Conservation (phyloP, 2,113 vertebrate genomes). For the Pelvicachromis taeniatus region DNA sequence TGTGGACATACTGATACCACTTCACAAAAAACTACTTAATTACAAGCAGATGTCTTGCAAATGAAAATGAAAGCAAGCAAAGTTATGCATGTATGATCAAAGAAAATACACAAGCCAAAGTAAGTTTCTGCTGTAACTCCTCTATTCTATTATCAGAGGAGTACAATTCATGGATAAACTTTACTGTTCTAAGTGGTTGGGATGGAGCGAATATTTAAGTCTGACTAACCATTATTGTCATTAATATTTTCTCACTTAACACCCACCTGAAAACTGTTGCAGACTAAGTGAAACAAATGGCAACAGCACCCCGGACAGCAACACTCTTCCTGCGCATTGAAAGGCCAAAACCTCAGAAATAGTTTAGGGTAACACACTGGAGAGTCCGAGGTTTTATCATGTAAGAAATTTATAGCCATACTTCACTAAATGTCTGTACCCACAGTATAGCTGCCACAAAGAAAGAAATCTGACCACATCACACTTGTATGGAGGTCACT, state of each 20-base stretch:
- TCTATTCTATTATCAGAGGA: not conserved
- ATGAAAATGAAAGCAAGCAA: not conserved
- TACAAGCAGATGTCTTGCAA: not conserved
- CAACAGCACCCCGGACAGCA: not conserved
- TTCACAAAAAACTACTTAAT: not conserved
- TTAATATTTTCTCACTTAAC: not conserved
- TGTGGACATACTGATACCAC: not conserved
- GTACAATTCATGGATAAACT: not conserved
- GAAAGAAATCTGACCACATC: not conserved
- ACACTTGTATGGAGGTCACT: not conserved
- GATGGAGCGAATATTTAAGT: not conserved
- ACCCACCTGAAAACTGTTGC: not conserved
- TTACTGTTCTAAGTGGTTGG: not conserved
- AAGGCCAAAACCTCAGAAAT: not conserved
- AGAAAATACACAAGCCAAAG: not conserved
- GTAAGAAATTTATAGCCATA: not conserved
- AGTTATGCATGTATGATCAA: not conserved
- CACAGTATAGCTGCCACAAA: not conserved
- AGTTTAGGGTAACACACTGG: not conserved
- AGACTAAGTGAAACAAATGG: not conserved
- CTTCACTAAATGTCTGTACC: not conserved
- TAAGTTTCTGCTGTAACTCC: not conserved
- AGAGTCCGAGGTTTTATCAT: not conserved
- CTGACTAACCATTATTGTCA: not conserved
- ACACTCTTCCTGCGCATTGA: not conserved